Conservation (phyloP, 2,113 vertebrate genomes). For the Paralichthys olivaceus region DNA sequence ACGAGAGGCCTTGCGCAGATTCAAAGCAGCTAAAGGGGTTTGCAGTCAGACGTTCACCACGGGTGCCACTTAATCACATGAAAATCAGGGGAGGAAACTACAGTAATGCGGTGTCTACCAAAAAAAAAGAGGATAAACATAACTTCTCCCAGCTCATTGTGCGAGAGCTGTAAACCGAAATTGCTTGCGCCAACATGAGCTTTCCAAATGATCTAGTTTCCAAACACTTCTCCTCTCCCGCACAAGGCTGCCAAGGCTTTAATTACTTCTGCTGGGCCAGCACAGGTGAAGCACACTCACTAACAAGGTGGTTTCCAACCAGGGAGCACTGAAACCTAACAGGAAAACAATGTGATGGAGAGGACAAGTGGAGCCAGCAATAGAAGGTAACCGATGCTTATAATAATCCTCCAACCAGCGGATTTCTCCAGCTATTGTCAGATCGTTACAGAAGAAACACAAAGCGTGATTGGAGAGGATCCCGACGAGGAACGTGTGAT, state of each 20-base stretch:
- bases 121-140: conserved; percentile 40
- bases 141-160: conserved; percentile 36
- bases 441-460: conserved; percentile 54
- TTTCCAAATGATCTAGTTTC: conserved; percentile 67
- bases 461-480: conserved; percentile 30
- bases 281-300: conserved; percentile 72
- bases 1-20: conserved; percentile 50
- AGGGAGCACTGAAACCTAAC: conserved; percentile 61
- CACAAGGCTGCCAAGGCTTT: conserved; percentile 53
- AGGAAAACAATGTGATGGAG: conserved; percentile 59
- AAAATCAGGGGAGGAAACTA: conserved; percentile 41
- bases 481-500: conserved; percentile 40
- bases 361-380: conserved; percentile 35
- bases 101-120: neutral
- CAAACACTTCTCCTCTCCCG: conserved; percentile 38
- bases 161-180: conserved; percentile 42
- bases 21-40: conserved; percentile 53
- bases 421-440: conserved; percentile 49
- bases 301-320: conserved; percentile 75
- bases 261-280: conserved; percentile 75
- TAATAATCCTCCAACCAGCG: conserved; percentile 43
- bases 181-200: conserved; percentile 49
- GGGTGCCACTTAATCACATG: conserved; percentile 47
- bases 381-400: conserved; percentile 53
- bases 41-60: conserved; percentile 41